phyloP scores from a whole-genome alignment of 2,888 invertebrate species.

The Drosophila sordidapex region DNA sequence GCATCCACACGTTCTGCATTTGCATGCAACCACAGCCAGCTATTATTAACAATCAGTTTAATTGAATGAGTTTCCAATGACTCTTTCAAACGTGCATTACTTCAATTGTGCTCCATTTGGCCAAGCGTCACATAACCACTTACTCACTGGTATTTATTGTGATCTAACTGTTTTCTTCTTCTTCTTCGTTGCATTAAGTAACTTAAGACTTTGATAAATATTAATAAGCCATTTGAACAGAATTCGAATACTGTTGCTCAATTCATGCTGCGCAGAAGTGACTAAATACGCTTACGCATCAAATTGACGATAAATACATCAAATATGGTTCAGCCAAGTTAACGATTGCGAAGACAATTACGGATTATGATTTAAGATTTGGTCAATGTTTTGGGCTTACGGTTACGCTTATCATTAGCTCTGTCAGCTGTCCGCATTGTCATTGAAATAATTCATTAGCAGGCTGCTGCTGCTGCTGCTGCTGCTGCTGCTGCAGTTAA shows the following conservation, averaged over 20 bases:
- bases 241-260: background rate
- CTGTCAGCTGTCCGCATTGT: slow-evolving; percentile 41
- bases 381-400: slow-evolving; percentile 18
- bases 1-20: slow-evolving; percentile 59
- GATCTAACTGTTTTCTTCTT: too few species aligned
- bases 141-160: background rate
- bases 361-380: background rate
- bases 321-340: background rate
- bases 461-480: slow-evolving; percentile 18
- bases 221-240: background rate
- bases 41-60: slow-evolving; percentile 32
- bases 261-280: background rate
- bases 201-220: background rate
- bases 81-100: slow-evolving; percentile 5
- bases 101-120: slow-evolving; percentile 17
- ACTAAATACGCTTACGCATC: background rate
- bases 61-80: slow-evolving; percentile 31
- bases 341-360: slow-evolving; percentile 12
- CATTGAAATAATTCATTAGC: slow-evolving; percentile 71
- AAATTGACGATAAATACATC: background rate
- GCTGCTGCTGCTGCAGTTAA: slow-evolving; percentile 30
- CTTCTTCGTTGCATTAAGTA: background rate
- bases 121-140: background rate
- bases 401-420: slow-evolving; percentile 47
- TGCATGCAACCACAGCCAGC: slow-evolving; percentile 36